Evolutionary conservation across 2,888 invertebrate genomes (phyloP).

Genomic region (Trichogramma evanescens): DNA sequence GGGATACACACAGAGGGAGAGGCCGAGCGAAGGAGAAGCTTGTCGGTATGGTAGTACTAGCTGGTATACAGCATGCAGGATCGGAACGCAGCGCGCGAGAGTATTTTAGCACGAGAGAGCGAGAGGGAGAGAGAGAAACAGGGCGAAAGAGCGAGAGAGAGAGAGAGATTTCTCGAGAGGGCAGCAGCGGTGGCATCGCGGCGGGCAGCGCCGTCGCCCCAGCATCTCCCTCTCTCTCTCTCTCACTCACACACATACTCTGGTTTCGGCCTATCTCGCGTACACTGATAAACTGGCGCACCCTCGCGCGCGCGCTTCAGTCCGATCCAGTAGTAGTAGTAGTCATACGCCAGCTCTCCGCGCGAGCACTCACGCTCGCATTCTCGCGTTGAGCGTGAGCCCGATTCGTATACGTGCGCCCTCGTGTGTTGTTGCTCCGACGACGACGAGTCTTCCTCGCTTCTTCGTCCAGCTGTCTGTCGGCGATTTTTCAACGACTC

Average conservation of each 20-base stretch:
- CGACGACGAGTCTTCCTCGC: background rate
- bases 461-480: background rate
- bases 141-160: background rate
- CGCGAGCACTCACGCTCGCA: constrained; percentile 33
- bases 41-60: too few species aligned
- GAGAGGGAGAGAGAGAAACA: constrained; percentile 7
- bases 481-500: too few species aligned
- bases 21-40: too few species aligned
- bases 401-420: constrained; percentile 11
- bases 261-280: too few species aligned
- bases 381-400: constrained; percentile 8
- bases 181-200: constrained; percentile 37
- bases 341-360: constrained; percentile 45
- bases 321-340: constrained; percentile 36
- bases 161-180: constrained; percentile 18
- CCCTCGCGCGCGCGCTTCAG: constrained; percentile 37
- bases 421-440: constrained; percentile 3
- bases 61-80: too few species aligned
- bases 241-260: constrained; percentile 25
- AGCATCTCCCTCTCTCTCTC: constrained; percentile 41
- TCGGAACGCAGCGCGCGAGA: too few species aligned
- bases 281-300: constrained; percentile 37
- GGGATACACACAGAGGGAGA: too few species aligned
- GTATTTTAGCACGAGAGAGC: too few species aligned
- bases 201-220: constrained; percentile 46